Base-by-base conservation (phyloP, 2,888 invertebrate species). In the Lasioglossum calceatum region DNA sequence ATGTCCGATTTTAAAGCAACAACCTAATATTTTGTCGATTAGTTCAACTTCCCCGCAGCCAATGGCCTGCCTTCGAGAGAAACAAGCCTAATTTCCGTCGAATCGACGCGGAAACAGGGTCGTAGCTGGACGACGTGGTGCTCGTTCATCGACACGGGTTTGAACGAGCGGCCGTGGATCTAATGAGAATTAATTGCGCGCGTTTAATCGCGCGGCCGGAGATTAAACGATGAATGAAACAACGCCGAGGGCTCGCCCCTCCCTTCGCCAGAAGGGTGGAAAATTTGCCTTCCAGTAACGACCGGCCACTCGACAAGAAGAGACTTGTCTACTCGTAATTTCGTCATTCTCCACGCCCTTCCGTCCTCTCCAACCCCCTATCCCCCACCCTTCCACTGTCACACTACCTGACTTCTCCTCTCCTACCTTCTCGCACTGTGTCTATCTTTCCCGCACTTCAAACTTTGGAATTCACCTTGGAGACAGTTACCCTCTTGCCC, bases 301-400 rank as follows among this genome's bases (percentile, higher is more conserved):
- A 88, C 89, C 83, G 81, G 85, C 71, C 85, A 89, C 88, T 88
- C 75, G 84, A 84, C 36, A 75, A 78, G 79, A 81, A 84, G 85
- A 86, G 84, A 87, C 74, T 82, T 80, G 87, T 89, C 89, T 89
- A 88, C 91, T 88, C 85, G 88, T 87, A 88, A 88, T 89, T 87
- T 87, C 81, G 82, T 87, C 87, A 84, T 84, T 81, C 87, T 87
- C 87, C 79, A 67, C 79, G 73, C 84, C 81, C 83, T 86, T 80
- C 82, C 78, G 54, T 75, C 73, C 83, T 79, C 64, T 70, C 70
- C n/a, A 58, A 71, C 58, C 80, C 73, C 39, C 16, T 64, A 36
- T 73, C 4, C n/a, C 27, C 19, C 7, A 67, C 10, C 36, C 36
- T 36, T 14, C 61, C 61, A 27, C n/a, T 19, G 67, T 19, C 36